phyloP scores from a whole-genome alignment of 1,140 invertebrate genomes.

The Drosophila seguyi region DNA sequence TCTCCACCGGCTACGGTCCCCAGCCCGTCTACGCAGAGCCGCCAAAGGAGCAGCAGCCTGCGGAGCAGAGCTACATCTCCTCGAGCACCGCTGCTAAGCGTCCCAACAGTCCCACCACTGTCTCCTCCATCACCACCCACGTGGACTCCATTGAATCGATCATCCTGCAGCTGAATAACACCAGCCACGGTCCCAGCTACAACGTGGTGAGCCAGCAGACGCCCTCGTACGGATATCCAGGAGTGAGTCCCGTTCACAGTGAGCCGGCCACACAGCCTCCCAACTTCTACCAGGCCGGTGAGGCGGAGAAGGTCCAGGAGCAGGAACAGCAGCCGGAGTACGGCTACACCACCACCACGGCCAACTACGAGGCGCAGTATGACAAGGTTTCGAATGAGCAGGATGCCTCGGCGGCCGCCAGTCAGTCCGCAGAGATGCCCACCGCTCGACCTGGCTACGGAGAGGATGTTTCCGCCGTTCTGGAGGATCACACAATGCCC shows the following conservation, averaged over 20 bases:
- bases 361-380: slow-evolving; percentile 44
- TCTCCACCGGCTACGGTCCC: slow-evolving; percentile 81
- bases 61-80: slow-evolving; percentile 69
- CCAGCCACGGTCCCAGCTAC: slow-evolving; percentile 85
- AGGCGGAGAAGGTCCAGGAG: slow-evolving; percentile 47
- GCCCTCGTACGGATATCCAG: slow-evolving; percentile 55
- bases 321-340: slow-evolving; percentile 47
- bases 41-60: slow-evolving; percentile 47
- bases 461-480: slow-evolving; percentile 56
- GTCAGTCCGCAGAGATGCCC: slow-evolving; percentile 55
- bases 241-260: slow-evolving; percentile 2
- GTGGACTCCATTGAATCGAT: slow-evolving; percentile 88
- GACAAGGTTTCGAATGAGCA: slow-evolving; percentile 64
- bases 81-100: slow-evolving; percentile 73
- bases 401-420: slow-evolving; percentile 24
- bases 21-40: slow-evolving; percentile 73
- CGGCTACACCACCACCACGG: slow-evolving; percentile 65
- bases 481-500: slow-evolving; percentile 78
- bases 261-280: slow-evolving; percentile 37
- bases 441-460: slow-evolving; percentile 59
- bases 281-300: slow-evolving; percentile 42
- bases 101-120: slow-evolving; percentile 65
- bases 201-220: slow-evolving; percentile 78
- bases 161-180: slow-evolving; percentile 89
- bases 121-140: slow-evolving; percentile 85